Conservation (phyloP, 2,888 invertebrate species). For the Hofmannophila pseudospretella region DNA sequence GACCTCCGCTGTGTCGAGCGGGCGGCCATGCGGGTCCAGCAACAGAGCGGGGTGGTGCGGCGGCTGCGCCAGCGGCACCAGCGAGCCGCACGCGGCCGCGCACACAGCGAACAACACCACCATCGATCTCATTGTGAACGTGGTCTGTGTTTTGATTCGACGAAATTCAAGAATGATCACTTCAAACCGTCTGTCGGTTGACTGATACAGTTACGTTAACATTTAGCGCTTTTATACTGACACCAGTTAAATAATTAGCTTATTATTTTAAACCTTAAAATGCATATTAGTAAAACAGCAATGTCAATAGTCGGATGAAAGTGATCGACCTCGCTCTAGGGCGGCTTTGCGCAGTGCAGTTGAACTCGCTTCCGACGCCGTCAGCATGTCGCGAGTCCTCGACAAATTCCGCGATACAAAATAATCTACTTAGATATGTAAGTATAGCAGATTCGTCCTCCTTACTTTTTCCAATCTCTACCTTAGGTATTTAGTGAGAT, state of each 20-base stretch:
- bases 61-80: slow-evolving; percentile 63
- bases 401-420: background rate
- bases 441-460: too few relatives aligned
- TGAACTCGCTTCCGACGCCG: slow-evolving; percentile 32
- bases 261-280: slow-evolving; percentile 36
- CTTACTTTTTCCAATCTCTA: too few relatives aligned
- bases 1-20: slow-evolving; percentile 70
- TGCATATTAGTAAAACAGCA: slow-evolving; percentile 41
- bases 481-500: too few relatives aligned
- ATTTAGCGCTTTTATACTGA: slow-evolving; percentile 53
- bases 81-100: slow-evolving; percentile 77
- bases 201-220: slow-evolving; percentile 47
- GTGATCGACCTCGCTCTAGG: slow-evolving; percentile 53
- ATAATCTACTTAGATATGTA: too few relatives aligned
- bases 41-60: slow-evolving; percentile 63
- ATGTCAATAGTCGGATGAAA: slow-evolving; percentile 67
- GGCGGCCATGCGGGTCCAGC: slow-evolving; percentile 67
- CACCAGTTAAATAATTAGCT: slow-evolving; percentile 41
- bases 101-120: slow-evolving; percentile 81
- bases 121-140: slow-evolving; percentile 62
- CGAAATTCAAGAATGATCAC: slow-evolving; percentile 56
- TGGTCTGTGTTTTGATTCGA: slow-evolving; percentile 48
- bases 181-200: slow-evolving; percentile 49
- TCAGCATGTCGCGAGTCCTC: background rate
- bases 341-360: slow-evolving; percentile 33